Base-by-base conservation (phyloP, 2,113 vertebrate genomes). In the Pomatorhinus ruficollis region DNA sequence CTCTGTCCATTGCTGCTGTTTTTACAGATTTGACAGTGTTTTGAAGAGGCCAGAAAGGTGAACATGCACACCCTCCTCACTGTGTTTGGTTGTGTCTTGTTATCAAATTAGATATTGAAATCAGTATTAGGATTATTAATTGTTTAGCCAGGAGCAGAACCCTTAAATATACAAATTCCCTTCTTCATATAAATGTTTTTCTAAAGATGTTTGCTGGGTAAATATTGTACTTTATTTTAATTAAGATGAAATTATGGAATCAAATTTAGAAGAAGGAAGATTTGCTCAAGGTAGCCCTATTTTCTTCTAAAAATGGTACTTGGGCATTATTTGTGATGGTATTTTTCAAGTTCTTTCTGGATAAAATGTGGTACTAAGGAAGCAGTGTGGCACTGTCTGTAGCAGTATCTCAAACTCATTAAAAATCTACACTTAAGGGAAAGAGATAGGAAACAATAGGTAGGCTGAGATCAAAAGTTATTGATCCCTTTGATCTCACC, bases 101-200 rank as follows among this genome's bases (percentile, higher is more conserved):
- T 63, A 27, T 16, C 27, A 79, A 85, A 83, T 61, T 17, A 72
- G 35, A 27, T 76, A 39, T 2, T 25, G 33, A 84, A 87, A 24
- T 64, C 37, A 47, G 6, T 64, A 12, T 44, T 84, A 78, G 10
- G 10, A 40, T 61, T 57, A 27, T 9, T 68, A 45, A 15, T 69
- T 40, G 6, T 31, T 72, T 79, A 89, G 33, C 35, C 27, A 59
- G 39, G 20, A 79, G 65, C 21, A 64, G 47, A 85, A 59, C 15
- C 4, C 8, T 22, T 59, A 50, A 50, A 31, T 37, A 15, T 22
- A 33, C 0, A 0, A 52, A 63, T 78, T 44, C 45, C 3, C 3
- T 61, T 72, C 6, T 47, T 79, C 31, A 6, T 64, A 37, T 35
- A 66, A 63, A 27, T 33, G 6, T 15, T 59, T 16, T 74, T 18